phyloP scores from a whole-genome alignment of 92 coral and sea anemone genomes.

The Parazoanthus atlanticus region DNA sequence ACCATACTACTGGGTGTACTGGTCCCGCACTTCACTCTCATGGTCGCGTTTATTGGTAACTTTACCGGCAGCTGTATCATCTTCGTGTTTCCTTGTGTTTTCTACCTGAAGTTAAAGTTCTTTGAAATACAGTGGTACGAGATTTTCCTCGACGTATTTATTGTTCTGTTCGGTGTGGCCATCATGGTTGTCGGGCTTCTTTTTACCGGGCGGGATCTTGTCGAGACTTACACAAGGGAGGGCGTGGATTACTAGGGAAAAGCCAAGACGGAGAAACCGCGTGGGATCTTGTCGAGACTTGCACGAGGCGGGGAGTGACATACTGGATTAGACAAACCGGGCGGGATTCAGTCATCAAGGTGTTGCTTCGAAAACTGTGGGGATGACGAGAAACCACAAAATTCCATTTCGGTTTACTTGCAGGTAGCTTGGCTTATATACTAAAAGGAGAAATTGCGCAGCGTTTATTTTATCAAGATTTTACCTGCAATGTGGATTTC shows the following conservation, averaged over 20 bases:
- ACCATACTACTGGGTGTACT: constrained; percentile 68
- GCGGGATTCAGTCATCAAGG: not conserved
- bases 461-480: no score
- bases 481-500: no score
- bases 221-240: constrained; percentile 29
- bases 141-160: constrained; percentile 63
- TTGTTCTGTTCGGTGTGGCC: constrained; percentile 68
- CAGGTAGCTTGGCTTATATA: not conserved
- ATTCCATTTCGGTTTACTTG: not conserved
- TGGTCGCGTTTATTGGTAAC: constrained; percentile 82
- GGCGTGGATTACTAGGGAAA: constrained; percentile 29
- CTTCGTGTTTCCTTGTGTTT: constrained; percentile 76
- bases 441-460: no score
- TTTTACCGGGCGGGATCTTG: constrained; percentile 54
- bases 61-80: constrained; percentile 72
- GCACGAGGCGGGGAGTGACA: constrained; percentile 14
- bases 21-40: constrained; percentile 77
- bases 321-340: not conserved
- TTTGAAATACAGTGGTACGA: constrained; percentile 63
- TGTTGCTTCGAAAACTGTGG: not conserved
- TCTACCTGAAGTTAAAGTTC: constrained; percentile 70
- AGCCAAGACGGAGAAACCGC: not conserved
- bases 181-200: constrained; percentile 67
- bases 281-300: not conserved
- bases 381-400: no score